These are phyloP conservation scores for Himalopsyche japonica DNA, from an alignment of 2,888 invertebrate species.

Conservation along the genomic window DNA sequence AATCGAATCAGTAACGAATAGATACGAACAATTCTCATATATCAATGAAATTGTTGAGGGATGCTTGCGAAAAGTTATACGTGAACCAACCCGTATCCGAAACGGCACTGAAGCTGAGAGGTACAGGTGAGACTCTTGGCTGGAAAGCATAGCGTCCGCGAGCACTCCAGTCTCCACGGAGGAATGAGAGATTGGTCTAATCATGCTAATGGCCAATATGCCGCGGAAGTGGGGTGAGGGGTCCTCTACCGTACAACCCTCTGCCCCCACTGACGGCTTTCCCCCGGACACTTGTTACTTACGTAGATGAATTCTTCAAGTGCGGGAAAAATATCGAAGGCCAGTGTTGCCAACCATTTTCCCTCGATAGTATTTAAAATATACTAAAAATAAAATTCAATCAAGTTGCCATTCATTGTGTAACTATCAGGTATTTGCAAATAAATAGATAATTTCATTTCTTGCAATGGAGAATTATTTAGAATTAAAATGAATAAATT, in stretches of 20 bases:
- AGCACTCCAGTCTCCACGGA: slow-evolving; percentile 1
- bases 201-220: slow-evolving; percentile 64
- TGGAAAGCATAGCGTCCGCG: slow-evolving; percentile 12
- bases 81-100: not conserved
- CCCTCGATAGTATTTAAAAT: too few species aligned
- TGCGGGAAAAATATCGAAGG: slow-evolving; percentile 32
- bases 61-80: too few species aligned
- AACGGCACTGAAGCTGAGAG: slow-evolving; percentile 39
- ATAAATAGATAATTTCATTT: too few species aligned
- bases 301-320: slow-evolving; percentile 39
- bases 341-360: not conserved
- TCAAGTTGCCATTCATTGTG: too few species aligned
- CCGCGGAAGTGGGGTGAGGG: slow-evolving; percentile 44
- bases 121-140: not conserved
- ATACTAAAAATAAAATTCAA: too few species aligned
- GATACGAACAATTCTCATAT: too few species aligned
- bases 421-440: too few species aligned
- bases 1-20: too few species aligned
- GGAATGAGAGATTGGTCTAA: slow-evolving; percentile 49
- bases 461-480: too few species aligned
- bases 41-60: too few species aligned
- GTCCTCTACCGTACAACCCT: slow-evolving; percentile 32
- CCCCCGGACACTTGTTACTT: slow-evolving; percentile 40
- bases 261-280: not conserved
- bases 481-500: too few species aligned